Evolutionary conservation across 1,140 invertebrate genomes (phyloP).

Genomic region (Polypedilum vanderplanki): DNA sequence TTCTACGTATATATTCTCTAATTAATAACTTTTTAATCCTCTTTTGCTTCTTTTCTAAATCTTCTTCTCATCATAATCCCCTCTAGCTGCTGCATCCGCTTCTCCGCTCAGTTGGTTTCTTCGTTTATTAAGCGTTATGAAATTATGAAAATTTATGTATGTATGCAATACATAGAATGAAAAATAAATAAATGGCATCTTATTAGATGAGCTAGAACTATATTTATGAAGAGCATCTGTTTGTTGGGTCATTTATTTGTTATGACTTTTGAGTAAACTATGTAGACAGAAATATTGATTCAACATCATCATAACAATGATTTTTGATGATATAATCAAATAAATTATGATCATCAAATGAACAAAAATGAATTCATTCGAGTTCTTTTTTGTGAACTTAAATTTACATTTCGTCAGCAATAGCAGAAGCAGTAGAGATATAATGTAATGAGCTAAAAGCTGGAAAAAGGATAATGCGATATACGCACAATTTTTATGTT

Average conservation of each 20-base stretch:
- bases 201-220: too few species aligned
- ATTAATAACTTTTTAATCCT: not conserved
- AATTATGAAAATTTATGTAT: too few species aligned
- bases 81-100: not conserved
- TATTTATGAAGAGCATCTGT: not conserved
- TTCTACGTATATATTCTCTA: not conserved
- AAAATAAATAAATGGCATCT: too few species aligned
- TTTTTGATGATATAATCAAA: conserved; percentile 25
- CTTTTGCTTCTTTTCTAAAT: not conserved
- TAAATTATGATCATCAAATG: not conserved
- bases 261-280: not conserved
- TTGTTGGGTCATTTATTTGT: not conserved
- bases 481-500: not conserved
- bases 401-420: not conserved
- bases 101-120: too few species aligned
- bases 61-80: not conserved
- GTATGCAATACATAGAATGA: too few species aligned
- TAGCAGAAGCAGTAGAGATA: not conserved
- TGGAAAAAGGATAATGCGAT: not conserved
- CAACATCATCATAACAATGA: not conserved
- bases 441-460: not conserved
- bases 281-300: too few species aligned
- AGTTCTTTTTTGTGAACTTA: too few species aligned
- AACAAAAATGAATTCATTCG: not conserved
- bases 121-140: too few species aligned